Percentiles rank a stretch among this genome's conserved stretches.
These are phyloP conservation scores for Uloborus plumipes DNA, from an alignment of 2,888 invertebrate species.

Conservation along the genomic window DNA sequence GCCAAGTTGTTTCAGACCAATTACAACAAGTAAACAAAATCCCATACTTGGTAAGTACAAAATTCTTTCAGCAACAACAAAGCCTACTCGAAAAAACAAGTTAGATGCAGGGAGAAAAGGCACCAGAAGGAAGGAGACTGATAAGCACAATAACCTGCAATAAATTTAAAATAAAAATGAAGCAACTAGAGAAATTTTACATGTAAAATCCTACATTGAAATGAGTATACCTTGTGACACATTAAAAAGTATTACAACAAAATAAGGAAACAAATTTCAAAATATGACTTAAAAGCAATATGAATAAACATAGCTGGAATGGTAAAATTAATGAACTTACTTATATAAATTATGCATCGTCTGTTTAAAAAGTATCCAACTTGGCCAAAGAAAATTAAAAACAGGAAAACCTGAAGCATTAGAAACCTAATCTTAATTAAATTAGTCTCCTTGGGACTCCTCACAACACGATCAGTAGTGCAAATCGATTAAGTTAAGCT, in stretches of 20 bases:
- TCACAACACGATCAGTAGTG: no score
- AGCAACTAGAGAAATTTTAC: neutral
- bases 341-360: no score
- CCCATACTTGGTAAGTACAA: slow-evolving; percentile 87
- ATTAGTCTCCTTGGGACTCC: no score
- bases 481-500: no score
- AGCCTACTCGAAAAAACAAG: slow-evolving; percentile 87
- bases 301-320: no score
- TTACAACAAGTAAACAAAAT: slow-evolving; percentile 79
- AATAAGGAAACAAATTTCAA: neutral
- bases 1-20: slow-evolving; percentile 74
- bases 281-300: no score
- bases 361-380: no score
- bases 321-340: no score
- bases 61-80: slow-evolving; percentile 89
- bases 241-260: no score
- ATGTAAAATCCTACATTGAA: neutral
- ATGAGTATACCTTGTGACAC: neutral
- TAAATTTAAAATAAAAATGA: neutral
- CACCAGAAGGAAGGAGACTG: slow-evolving; percentile 77
- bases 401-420: no score
- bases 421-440: no score
- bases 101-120: slow-evolving; percentile 90
- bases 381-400: no score
- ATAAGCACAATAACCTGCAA: slow-evolving; percentile 71